These are phyloP conservation scores for Dinocampus coccinellae DNA, from an alignment of 2,888 invertebrate species.

Conservation along the genomic window DNA sequence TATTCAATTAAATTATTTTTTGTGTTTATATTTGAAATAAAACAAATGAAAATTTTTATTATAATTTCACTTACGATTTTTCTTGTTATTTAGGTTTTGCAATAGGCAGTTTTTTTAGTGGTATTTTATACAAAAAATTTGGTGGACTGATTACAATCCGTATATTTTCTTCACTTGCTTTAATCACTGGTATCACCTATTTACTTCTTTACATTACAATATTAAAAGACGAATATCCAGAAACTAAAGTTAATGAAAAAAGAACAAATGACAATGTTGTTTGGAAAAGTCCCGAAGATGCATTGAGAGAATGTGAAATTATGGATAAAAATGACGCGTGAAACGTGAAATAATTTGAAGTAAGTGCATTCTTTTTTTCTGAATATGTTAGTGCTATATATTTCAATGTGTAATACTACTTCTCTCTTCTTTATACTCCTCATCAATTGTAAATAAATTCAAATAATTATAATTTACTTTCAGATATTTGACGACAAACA, in stretches of 20 bases:
- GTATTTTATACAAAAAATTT: conserved; percentile 75
- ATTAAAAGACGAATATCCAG: conserved; percentile 60
- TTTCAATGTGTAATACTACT: no score
- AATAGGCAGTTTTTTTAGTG: conserved; percentile 81
- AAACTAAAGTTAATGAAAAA: conserved; percentile 38
- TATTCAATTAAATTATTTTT: conserved; percentile 19
- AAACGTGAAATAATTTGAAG: background rate
- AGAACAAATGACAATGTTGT: conserved; percentile 41
- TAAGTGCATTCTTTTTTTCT: no score
- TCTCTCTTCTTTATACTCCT: no score
- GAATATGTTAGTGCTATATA: no score
- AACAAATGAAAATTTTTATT: no score
- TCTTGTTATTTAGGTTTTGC: conserved; percentile 76
- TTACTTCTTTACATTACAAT: conserved; percentile 67
- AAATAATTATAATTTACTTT: no score
- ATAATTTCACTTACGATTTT: background rate
- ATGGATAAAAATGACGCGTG: conserved; percentile 35
- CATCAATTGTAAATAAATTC: no score
- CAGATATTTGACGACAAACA: no score
- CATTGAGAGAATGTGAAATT: conserved; percentile 46
- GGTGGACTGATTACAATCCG: conserved; percentile 75
- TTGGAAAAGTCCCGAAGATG: conserved; percentile 61
- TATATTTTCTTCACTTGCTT: conserved; percentile 70
- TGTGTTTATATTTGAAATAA: conserved; percentile 3
- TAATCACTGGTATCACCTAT: conserved; percentile 69